These are phyloP conservation scores for Gerris lacustris DNA, from an alignment of 2,888 invertebrate species.

Conservation along the genomic window DNA sequence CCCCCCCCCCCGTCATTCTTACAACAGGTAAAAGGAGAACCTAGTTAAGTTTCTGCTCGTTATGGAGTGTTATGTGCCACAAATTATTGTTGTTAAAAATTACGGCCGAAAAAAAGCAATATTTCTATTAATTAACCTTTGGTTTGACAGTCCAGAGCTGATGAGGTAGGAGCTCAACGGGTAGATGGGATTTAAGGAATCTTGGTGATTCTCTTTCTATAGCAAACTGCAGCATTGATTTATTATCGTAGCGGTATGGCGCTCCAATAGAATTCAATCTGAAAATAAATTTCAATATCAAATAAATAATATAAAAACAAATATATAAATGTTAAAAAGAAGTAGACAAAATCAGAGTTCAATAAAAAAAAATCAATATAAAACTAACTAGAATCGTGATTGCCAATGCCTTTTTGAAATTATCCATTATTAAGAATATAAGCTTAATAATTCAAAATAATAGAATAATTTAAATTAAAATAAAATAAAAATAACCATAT, in stretches of 20 bases:
- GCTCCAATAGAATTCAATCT: slow-evolving; percentile 1
- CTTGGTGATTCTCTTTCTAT: slow-evolving; percentile 25
- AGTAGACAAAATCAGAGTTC: neutral
- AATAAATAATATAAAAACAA: neutral
- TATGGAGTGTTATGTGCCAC: too few relatives aligned
- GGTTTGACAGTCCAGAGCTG: slow-evolving; percentile 28
- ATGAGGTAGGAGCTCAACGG: slow-evolving; percentile 26
- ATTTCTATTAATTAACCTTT: slow-evolving; percentile 19
- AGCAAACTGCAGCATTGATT: slow-evolving; percentile 16
- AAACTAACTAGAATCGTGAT: too few relatives aligned
- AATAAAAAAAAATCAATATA: slow-evolving; percentile 1
- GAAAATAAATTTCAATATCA: neutral
- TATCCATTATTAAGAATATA: too few relatives aligned
- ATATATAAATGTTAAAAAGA: neutral
- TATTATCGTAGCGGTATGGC: neutral
- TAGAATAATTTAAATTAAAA: too few relatives aligned
- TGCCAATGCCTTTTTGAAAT: too few relatives aligned
- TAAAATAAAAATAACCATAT: too few relatives aligned
- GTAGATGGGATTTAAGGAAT: slow-evolving; percentile 28
- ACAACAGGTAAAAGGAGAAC: too few relatives aligned
- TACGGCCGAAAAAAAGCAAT: too few relatives aligned
- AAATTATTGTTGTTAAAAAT: too few relatives aligned
- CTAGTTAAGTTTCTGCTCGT: too few relatives aligned
- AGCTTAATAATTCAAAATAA: too few relatives aligned
- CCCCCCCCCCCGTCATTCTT: too few relatives aligned